Evolutionary conservation across 2,888 invertebrate genomes (phyloP).

Genomic region (Drosophila tanythrix): DNA sequence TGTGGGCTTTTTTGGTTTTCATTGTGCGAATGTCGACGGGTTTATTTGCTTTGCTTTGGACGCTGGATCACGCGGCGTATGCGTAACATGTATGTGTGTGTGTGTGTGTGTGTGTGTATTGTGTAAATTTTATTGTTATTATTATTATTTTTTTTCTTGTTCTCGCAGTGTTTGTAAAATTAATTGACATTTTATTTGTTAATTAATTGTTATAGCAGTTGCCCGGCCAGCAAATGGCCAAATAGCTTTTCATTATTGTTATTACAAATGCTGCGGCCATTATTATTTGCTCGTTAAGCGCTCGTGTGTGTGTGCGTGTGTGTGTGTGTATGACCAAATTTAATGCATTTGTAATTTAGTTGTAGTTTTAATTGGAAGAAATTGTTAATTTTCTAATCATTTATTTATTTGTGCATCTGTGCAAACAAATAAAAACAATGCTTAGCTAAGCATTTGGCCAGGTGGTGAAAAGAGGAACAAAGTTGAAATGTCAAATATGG

Average conservation of each 20-base stretch:
- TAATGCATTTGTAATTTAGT: slow-evolving; percentile 81
- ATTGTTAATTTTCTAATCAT: slow-evolving; percentile 74
- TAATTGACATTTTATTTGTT: slow-evolving; percentile 84
- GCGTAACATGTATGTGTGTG: slow-evolving; percentile 41
- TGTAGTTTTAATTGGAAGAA: slow-evolving; percentile 80
- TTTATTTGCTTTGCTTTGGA: slow-evolving; percentile 50
- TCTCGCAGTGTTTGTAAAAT: slow-evolving; percentile 80
- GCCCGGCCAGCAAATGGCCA: slow-evolving; percentile 62
- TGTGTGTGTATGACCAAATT: slow-evolving; percentile 54
- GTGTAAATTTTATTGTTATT: slow-evolving; percentile 80
- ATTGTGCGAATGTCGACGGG: slow-evolving; percentile 32
- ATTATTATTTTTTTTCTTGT: slow-evolving; percentile 54
- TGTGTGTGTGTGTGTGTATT: slow-evolving; percentile 22
- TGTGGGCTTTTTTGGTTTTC: slow-evolving; percentile 23
- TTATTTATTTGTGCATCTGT: slow-evolving; percentile 59
- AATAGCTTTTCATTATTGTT: slow-evolving; percentile 79
- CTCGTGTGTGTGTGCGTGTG: not conserved
- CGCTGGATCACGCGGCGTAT: slow-evolving; percentile 46
- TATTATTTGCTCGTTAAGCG: slow-evolving; percentile 74
- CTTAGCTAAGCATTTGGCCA: not conserved
- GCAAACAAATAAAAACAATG: slow-evolving; percentile 11
- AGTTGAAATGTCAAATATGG: not conserved
- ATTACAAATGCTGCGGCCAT: slow-evolving; percentile 77
- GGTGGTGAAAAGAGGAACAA: not conserved
- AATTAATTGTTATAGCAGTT: slow-evolving; percentile 82